Evolutionary conservation across 1,140 invertebrate species (phyloP).

Genomic region (Drosophila oshimai): DNA sequence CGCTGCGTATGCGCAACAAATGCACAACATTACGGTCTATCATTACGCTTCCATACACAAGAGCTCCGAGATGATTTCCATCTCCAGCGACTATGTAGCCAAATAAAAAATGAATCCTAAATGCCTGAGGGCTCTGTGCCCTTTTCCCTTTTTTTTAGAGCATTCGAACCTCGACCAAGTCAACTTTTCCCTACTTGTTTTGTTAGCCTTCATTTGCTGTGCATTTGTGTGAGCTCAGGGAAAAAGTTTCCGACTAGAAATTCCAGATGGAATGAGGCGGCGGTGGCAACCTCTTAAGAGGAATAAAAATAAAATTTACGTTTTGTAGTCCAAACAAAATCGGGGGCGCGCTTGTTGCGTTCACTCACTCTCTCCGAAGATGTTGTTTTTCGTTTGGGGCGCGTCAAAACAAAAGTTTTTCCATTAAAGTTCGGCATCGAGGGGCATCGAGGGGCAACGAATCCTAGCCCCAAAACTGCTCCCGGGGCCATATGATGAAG

Average conservation of each 20-base stretch:
- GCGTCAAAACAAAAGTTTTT: conserved; percentile 80
- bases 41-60: background rate
- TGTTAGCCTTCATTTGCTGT: conserved; percentile 23
- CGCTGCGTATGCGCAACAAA: conserved; percentile 32
- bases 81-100: background rate
- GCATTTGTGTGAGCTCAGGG: conserved; percentile 18
- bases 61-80: background rate
- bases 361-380: conserved; percentile 13
- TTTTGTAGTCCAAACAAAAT: conserved; percentile 57
- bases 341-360: conserved; percentile 47
- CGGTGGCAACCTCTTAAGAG: conserved; percentile 26
- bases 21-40: background rate
- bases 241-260: conserved; percentile 28
- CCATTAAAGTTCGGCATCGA: conserved; percentile 70
- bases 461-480: conserved; percentile 4
- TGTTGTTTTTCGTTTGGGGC: conserved; percentile 28
- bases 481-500: conserved; percentile 26
- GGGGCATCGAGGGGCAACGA: conserved; percentile 3
- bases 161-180: background rate
- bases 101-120: background rate
- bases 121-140: conserved; percentile 2
- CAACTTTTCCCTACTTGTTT: background rate
- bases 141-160: background rate
- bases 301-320: conserved; percentile 67
- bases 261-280: background rate